Evolutionary conservation across 2,113 vertebrate species (phyloP).

Genomic region (Callospermophilus lateralis): DNA sequence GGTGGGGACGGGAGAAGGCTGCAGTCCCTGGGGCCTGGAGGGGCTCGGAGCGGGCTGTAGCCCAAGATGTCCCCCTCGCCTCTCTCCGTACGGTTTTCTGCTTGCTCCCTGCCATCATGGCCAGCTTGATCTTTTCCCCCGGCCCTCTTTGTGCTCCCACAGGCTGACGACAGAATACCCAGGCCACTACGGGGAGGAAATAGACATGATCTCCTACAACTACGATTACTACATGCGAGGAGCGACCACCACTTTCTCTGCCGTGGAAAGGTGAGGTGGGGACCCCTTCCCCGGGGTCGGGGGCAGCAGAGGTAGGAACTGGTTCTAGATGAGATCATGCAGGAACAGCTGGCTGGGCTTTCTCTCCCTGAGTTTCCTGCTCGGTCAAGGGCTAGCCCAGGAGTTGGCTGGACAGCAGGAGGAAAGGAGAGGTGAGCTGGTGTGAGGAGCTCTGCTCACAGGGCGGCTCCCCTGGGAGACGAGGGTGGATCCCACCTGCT

Average conservation of each 20-base stretch:
- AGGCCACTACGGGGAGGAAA: conserved; percentile 94
- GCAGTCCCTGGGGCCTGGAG: neutral
- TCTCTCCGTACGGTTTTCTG: neutral
- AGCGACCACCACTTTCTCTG: conserved; percentile 96
- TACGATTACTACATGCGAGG: conserved; percentile 97
- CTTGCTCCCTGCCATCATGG: neutral
- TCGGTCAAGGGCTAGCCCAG: neutral
- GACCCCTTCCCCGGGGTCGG: neutral
- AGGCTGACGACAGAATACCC: conserved; percentile 96
- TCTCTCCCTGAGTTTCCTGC: neutral
- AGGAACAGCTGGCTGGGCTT: neutral
- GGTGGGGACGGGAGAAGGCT: neutral
- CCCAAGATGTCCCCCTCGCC: neutral
- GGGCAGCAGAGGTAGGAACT: no score
- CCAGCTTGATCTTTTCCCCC: neutral
- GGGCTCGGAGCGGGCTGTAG: no score
- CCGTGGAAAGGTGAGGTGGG: conserved; percentile 94
- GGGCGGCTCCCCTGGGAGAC: no score
- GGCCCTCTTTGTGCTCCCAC: neutral
- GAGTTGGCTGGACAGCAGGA: neutral
- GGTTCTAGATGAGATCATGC: neutral
- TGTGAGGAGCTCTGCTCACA: accelerated
- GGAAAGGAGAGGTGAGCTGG: neutral
- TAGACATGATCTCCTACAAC: conserved; percentile 93
- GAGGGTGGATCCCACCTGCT: neutral